Conservation (phyloP, 2,888 invertebrate species). For the Maniola hyperantus region DNA sequence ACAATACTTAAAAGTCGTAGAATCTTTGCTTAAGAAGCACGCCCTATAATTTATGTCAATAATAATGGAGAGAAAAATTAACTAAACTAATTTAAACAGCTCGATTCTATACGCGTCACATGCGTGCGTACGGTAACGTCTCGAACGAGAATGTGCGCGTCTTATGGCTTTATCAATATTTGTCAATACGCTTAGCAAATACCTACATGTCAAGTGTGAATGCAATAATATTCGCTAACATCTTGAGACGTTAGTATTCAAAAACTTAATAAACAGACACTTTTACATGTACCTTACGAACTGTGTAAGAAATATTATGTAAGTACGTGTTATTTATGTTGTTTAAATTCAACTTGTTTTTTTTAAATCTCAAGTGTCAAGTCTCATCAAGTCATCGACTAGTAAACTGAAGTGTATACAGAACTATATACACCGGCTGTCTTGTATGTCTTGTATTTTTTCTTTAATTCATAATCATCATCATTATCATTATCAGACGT, state of each 20-base stretch:
- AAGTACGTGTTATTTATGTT: no score
- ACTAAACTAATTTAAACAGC: neutral
- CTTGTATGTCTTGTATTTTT: no score
- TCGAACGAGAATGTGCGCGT: constrained; percentile 25
- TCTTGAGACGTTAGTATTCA: neutral
- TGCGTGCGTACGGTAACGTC: constrained; percentile 21
- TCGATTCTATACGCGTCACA: neutral
- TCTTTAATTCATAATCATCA: no score
- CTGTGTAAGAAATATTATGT: no score
- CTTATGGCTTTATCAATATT: constrained; percentile 26
- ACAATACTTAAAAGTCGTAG: neutral
- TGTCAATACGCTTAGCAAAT: constrained; percentile 21
- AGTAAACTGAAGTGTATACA: no score
- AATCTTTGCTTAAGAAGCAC: no score
- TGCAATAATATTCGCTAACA: neutral
- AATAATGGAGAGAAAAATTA: neutral
- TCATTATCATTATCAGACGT: no score
- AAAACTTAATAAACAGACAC: neutral
- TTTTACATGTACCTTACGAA: no score
- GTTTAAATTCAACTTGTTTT: no score
- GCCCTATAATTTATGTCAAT: neutral
- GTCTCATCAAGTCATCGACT: no score
- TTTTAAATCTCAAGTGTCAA: no score
- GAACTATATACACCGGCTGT: no score
- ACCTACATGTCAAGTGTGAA: constrained; percentile 14